phyloP scores from a whole-genome alignment of 2,888 invertebrate genomes.

The Teleogryllus oceanicus region DNA sequence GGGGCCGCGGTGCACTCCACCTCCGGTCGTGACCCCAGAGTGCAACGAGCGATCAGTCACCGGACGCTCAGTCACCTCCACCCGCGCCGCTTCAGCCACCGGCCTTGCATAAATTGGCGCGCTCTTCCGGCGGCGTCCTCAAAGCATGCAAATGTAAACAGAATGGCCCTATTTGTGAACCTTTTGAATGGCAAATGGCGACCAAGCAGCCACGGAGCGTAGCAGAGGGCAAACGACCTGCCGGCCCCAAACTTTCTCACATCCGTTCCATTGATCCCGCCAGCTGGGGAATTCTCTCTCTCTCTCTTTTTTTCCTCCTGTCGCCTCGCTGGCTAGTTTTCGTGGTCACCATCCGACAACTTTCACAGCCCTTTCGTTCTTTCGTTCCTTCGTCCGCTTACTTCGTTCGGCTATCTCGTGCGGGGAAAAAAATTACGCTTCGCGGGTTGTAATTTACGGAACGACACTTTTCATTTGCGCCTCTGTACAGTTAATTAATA shows the following conservation, averaged over 20 bases:
- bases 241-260: constrained; percentile 4
- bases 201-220: neutral
- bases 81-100: too few relatives aligned
- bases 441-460: too few relatives aligned
- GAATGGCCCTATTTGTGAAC: neutral
- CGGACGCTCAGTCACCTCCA: too few relatives aligned
- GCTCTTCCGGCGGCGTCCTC: neutral
- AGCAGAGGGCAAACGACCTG: constrained; percentile 5
- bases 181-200: neutral
- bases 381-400: neutral
- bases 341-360: neutral
- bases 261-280: neutral
- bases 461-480: too few relatives aligned
- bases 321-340: neutral
- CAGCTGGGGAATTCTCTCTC: neutral
- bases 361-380: neutral
- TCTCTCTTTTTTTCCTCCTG: neutral
- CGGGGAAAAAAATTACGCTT: too few relatives aligned
- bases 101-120: neutral
- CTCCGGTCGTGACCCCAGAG: too few relatives aligned
- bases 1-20: too few relatives aligned
- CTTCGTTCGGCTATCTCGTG: neutral
- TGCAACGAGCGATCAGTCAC: too few relatives aligned
- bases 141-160: constrained; percentile 6
- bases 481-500: neutral